phyloP scores from a whole-genome alignment of 1,140 invertebrate species.

The Neuroterus valhalla region DNA sequence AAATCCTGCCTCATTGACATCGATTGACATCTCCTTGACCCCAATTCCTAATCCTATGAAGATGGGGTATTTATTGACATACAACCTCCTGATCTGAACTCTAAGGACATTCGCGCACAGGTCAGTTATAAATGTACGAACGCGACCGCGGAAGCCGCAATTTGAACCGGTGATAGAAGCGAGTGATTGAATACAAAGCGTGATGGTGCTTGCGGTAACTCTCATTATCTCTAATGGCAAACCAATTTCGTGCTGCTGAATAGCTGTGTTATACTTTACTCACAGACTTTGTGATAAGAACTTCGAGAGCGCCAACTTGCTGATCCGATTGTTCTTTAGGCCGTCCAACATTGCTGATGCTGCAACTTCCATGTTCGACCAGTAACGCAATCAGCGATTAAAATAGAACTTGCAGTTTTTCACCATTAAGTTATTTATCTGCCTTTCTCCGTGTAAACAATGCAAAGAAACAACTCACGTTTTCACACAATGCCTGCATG shows the following conservation, averaged over 20 bases:
- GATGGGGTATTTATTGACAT: too few relatives aligned
- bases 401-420: conserved; percentile 6
- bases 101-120: neutral
- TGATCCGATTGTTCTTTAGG: conserved; percentile 83
- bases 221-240: conserved; percentile 30
- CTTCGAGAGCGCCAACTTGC: conserved; percentile 81
- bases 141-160: conserved; percentile 14
- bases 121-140: neutral
- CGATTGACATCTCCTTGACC: too few relatives aligned
- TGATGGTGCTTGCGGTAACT: conserved; percentile 22
- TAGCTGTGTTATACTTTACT: conserved; percentile 69
- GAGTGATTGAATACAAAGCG: conserved; percentile 17
- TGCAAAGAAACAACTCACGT: neutral
- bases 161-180: neutral
- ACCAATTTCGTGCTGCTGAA: conserved; percentile 25
- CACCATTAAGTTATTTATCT: neutral
- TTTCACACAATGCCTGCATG: neutral
- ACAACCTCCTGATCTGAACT: too few relatives aligned
- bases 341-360: conserved; percentile 82
- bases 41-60: too few relatives aligned
- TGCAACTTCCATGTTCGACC: conserved; percentile 72
- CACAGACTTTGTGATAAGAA: conserved; percentile 84
- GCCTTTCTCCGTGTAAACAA: neutral
- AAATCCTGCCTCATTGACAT: too few relatives aligned
- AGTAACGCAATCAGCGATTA: conserved; percentile 18